phyloP scores from a whole-genome alignment of 2,797 vertebrate genomes.

The Danio tinwini region DNA sequence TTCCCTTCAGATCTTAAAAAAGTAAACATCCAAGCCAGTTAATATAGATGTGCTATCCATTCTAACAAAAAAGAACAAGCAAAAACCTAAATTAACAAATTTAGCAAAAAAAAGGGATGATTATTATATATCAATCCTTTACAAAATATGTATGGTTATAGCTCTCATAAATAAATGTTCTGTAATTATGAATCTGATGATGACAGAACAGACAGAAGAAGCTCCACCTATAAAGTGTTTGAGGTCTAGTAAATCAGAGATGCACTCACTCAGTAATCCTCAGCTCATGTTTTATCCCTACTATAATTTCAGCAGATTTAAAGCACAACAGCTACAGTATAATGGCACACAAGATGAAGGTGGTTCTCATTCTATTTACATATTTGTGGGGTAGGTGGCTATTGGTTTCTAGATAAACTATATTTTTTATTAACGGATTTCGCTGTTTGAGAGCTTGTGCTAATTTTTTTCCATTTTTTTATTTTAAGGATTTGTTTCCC shows the following conservation, averaged over 20 bases:
- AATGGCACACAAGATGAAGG: not conserved
- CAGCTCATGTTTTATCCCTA: not conserved
- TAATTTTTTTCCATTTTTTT: not conserved
- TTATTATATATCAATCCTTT: not conserved
- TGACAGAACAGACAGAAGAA: not conserved
- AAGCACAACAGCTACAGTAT: not conserved
- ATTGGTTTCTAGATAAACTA: not conserved
- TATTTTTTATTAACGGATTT: not conserved
- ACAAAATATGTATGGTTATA: not conserved
- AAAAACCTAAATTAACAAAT: not conserved
- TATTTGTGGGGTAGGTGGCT: slow-evolving; percentile 12
- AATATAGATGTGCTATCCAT: not conserved
- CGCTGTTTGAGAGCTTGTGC: no score
- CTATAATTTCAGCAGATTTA: not conserved
- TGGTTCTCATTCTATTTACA: not conserved
- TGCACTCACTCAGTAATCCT: not conserved
- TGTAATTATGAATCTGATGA: not conserved
- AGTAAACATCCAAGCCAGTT: not conserved
- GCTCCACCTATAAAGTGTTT: slow-evolving; percentile 6
- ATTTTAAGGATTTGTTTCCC: slow-evolving; percentile 38
- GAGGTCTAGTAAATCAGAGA: not conserved
- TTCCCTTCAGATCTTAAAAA: not conserved
- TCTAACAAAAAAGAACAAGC: not conserved
- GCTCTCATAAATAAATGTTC: not conserved
- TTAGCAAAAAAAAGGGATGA: not conserved